These are phyloP conservation scores for Zygaena filipendulae DNA, from an alignment of 2,888 invertebrate species.

Conservation along the genomic window DNA sequence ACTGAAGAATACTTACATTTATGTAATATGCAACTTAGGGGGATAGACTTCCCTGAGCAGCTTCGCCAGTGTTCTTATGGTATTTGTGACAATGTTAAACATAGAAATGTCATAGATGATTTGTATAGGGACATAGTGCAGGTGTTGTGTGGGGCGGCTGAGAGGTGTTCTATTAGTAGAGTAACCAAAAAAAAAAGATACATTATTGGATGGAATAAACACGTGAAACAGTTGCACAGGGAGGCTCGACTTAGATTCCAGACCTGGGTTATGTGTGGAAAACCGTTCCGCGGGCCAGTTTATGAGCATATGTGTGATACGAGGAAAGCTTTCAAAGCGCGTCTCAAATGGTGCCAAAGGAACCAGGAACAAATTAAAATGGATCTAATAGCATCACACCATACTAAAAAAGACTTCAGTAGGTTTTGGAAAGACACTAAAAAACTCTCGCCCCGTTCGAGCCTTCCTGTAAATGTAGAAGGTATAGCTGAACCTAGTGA, in stretches of 20 bases:
- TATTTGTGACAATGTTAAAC: constrained; percentile 8
- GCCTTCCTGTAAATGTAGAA: no score
- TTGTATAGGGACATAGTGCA: constrained; percentile 14
- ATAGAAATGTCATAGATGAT: constrained; percentile 10
- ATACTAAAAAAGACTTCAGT: constrained; percentile 4
- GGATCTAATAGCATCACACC: constrained; percentile 9
- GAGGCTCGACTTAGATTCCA: constrained; percentile 3
- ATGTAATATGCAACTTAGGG: constrained; percentile 7
- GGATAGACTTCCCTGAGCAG: constrained; percentile 10
- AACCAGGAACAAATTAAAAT: constrained; percentile 10
- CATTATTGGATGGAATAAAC: constrained; percentile 14
- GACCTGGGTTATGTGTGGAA: constrained; percentile 3
- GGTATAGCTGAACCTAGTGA: no score
- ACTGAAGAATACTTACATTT: constrained; percentile 7
- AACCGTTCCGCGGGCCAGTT: no score
- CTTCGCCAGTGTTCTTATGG: constrained; percentile 8
- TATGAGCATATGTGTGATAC: constrained; percentile 10
- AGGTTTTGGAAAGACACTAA: constrained; percentile 13
- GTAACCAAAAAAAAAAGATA: neutral
- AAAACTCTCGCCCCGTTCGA: no score
- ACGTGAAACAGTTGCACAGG: constrained; percentile 5
- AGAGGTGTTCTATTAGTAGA: neutral
- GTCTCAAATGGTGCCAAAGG: constrained; percentile 10
- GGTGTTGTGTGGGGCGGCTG: constrained; percentile 9
- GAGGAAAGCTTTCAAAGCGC: constrained; percentile 10